phyloP scores from a whole-genome alignment of 2,797 vertebrate species.

The Alauda arvensis region DNA sequence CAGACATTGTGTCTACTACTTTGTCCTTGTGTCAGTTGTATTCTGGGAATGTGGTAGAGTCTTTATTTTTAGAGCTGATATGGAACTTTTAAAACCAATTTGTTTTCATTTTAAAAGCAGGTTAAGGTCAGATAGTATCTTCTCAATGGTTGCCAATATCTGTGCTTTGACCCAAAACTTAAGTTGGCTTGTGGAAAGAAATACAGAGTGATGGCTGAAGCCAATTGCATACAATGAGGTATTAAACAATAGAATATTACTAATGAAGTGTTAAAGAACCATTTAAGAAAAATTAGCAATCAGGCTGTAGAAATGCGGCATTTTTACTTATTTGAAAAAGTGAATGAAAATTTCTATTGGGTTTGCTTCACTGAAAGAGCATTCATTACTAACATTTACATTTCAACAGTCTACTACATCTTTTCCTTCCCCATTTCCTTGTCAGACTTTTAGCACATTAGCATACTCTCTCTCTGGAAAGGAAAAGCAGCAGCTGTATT shows the following conservation, averaged over 20 bases:
- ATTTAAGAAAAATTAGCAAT: not conserved
- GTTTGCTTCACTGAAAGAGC: not conserved
- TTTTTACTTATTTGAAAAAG: not conserved
- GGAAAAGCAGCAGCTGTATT: conserved; percentile 12
- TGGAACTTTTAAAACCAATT: not conserved
- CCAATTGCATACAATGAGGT: not conserved
- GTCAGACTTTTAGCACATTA: conserved; percentile 32
- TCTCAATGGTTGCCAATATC: not conserved
- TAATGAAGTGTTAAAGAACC: not conserved
- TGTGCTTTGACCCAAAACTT: not conserved
- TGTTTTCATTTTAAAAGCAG: not conserved
- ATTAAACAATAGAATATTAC: not conserved
- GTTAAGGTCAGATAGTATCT: not conserved
- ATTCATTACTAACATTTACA: not conserved
- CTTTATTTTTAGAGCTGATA: not conserved
- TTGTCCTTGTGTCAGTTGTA: not conserved
- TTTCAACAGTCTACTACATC: not conserved
- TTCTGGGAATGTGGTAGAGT: not conserved
- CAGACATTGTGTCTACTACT: not conserved
- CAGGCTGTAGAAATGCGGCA: not conserved
- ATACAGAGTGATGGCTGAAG: not conserved
- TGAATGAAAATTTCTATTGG: not conserved
- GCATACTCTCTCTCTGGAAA: conserved; percentile 20
- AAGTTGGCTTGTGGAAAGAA: not conserved
- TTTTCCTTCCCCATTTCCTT: not conserved